Evolutionary conservation across 2,888 invertebrate species (phyloP).

Genomic region (Lasioglossum zephyrum): DNA sequence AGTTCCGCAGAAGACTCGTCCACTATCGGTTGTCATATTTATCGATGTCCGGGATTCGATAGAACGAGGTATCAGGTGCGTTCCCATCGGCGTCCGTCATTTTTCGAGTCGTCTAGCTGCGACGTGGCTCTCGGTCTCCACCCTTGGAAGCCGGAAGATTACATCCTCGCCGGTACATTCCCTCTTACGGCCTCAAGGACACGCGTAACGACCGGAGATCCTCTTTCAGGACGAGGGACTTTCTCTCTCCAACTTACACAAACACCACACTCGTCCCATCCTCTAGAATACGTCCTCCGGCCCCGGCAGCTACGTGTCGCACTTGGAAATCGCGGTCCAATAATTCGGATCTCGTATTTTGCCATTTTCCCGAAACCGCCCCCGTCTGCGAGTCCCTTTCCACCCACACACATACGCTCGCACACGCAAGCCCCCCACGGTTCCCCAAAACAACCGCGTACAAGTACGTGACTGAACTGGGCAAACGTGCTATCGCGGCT

Average conservation of each 20-base stretch:
- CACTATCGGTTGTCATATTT: neutral
- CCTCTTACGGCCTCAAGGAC: conserved; percentile 35
- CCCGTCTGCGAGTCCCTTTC: conserved; percentile 40
- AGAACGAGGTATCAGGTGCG: conserved; percentile 58
- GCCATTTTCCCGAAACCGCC: conserved; percentile 67
- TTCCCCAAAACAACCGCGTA: conserved; percentile 70
- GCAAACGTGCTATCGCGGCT: conserved; percentile 56
- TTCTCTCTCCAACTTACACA: neutral
- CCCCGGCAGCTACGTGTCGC: conserved; percentile 63
- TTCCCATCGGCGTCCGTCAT: conserved; percentile 60
- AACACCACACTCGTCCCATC: neutral
- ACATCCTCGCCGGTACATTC: conserved; percentile 58
- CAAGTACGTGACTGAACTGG: conserved; percentile 66
- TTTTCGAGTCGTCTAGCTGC: conserved; percentile 57
- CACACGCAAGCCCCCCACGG: conserved; percentile 24
- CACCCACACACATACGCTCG: conserved; percentile 6
- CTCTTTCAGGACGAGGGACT: conserved; percentile 21
- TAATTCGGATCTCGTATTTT: conserved; percentile 75
- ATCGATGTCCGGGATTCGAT: neutral
- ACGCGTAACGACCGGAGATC: conserved; percentile 51
- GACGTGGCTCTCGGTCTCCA: conserved; percentile 56
- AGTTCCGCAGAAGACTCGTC: neutral
- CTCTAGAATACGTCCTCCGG: conserved; percentile 45
- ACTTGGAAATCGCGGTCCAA: conserved; percentile 70
- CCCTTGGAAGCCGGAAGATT: conserved; percentile 59